Percentiles rank a stretch among this genome's conserved stretches.
Conservation (phyloP, 2,888 invertebrate species). For the Euspilapteryx auroguttella region DNA sequence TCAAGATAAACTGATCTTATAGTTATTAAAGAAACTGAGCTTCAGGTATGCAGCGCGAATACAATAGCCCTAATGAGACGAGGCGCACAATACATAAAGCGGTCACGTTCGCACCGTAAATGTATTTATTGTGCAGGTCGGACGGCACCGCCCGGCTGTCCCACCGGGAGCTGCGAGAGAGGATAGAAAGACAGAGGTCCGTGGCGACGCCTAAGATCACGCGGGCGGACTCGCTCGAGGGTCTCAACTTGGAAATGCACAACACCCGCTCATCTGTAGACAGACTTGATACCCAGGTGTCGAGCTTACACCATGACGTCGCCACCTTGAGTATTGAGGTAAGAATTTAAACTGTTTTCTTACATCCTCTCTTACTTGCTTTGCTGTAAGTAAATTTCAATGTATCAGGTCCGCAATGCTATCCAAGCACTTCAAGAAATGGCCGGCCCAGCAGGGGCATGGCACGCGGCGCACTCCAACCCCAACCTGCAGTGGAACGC, state of each 20-base stretch:
- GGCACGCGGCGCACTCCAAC: slow-evolving; percentile 80
- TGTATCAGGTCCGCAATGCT: slow-evolving; percentile 78
- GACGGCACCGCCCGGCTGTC: slow-evolving; percentile 38
- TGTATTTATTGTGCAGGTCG: too few species aligned
- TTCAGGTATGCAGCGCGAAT: too few species aligned
- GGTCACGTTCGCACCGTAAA: too few species aligned
- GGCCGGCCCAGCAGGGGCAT: slow-evolving; percentile 67
- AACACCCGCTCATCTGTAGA: slow-evolving; percentile 65
- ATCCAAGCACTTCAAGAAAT: slow-evolving; percentile 84
- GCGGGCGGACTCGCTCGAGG: slow-evolving; percentile 63
- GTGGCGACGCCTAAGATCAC: slow-evolving; percentile 58
- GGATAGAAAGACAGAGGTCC: slow-evolving; percentile 70
- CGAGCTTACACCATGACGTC: slow-evolving; percentile 82
- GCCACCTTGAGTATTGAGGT: slow-evolving; percentile 83
- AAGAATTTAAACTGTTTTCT: slow-evolving; percentile 12
- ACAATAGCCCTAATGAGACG: too few species aligned
- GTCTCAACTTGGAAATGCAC: slow-evolving; percentile 60
- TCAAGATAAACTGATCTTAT: too few species aligned
- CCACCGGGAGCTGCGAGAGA: slow-evolving; percentile 59
- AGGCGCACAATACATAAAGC: too few species aligned
- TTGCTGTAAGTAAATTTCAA: too few species aligned
- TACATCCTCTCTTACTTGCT: too few species aligned
- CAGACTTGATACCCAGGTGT: slow-evolving; percentile 79
- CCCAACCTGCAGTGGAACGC: slow-evolving; percentile 71
- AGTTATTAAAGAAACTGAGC: too few species aligned